phyloP scores from a whole-genome alignment of 2,888 invertebrate genomes.

The Herminia tarsipennalis region DNA sequence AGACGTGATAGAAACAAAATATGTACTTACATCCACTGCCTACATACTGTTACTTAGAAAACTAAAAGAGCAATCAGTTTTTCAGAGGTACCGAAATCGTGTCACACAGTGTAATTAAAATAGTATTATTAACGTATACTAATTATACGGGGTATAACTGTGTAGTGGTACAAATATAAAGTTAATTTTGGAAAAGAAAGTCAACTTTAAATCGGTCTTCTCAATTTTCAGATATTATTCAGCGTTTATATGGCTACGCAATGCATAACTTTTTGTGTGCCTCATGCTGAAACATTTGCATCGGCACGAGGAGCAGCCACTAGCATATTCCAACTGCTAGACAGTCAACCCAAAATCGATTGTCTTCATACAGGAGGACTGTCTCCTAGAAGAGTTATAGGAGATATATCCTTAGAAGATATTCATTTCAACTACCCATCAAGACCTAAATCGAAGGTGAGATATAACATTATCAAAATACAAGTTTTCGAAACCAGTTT shows the following conservation, averaged over 20 bases:
- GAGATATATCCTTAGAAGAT: slow-evolving; percentile 89
- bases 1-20: too few species aligned
- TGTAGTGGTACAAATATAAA: too few species aligned
- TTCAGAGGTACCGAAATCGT: too few species aligned
- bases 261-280: slow-evolving; percentile 90
- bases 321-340: slow-evolving; percentile 89
- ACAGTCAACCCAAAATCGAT: slow-evolving; percentile 89
- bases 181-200: too few species aligned
- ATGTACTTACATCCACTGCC: too few species aligned
- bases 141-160: too few species aligned
- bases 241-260: slow-evolving; percentile 91
- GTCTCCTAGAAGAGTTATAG: slow-evolving; percentile 85
- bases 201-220: too few species aligned
- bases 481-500: neutral
- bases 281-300: slow-evolving; percentile 91
- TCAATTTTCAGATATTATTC: slow-evolving; percentile 87
- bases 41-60: too few species aligned
- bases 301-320: slow-evolving; percentile 90
- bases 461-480: slow-evolving; percentile 5
- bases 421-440: slow-evolving; percentile 93
- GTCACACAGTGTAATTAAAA: too few species aligned
- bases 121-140: too few species aligned
- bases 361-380: slow-evolving; percentile 87
- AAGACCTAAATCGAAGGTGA: slow-evolving; percentile 88
- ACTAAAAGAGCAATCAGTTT: too few species aligned